phyloP scores from a whole-genome alignment of 2,113 vertebrate species.

The Vulpes ferrilata region DNA sequence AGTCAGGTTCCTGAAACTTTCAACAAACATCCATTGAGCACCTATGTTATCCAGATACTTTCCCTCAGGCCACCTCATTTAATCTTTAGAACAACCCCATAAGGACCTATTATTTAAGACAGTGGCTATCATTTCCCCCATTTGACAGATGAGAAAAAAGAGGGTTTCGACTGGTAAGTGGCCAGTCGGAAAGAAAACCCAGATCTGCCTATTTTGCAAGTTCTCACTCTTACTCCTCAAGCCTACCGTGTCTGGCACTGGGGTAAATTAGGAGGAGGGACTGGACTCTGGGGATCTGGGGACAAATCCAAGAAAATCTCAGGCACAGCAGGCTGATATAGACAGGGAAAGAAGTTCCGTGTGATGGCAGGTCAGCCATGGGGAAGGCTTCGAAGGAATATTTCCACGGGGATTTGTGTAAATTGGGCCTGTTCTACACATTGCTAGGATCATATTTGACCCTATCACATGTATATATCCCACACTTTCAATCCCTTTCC shows the following conservation, averaged over 20 bases:
- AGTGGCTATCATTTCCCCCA: conserved; percentile 13
- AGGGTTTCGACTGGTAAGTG: not conserved
- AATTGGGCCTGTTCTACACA: not conserved
- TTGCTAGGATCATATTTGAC: not conserved
- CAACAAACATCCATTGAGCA: conserved; percentile 49
- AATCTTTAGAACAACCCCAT: conserved; percentile 51
- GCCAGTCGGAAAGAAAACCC: not conserved
- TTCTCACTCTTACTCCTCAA: not conserved
- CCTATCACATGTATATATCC: not conserved
- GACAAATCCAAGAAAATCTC: not conserved
- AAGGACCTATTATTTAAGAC: conserved; percentile 53
- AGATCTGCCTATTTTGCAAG: not conserved
- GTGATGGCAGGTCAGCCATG: not conserved
- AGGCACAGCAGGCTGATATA: not conserved
- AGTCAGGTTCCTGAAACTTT: conserved; percentile 64
- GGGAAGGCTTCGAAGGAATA: not conserved
- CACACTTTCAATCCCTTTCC: not conserved
- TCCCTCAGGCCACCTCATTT: conserved; percentile 58
- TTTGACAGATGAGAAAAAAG: conserved; percentile 31
- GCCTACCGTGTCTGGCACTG: not conserved
- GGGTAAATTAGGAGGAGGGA: not conserved
- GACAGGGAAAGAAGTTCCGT: not conserved
- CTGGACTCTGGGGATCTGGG: not conserved
- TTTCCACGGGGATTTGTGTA: not conserved
- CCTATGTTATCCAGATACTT: conserved; percentile 26